Percentiles rank a stretch among this genome's conserved stretches.
These are phyloP conservation scores for Pteropus alecto DNA, from an alignment of 2,113 vertebrate genomes.

Conservation along the genomic window DNA sequence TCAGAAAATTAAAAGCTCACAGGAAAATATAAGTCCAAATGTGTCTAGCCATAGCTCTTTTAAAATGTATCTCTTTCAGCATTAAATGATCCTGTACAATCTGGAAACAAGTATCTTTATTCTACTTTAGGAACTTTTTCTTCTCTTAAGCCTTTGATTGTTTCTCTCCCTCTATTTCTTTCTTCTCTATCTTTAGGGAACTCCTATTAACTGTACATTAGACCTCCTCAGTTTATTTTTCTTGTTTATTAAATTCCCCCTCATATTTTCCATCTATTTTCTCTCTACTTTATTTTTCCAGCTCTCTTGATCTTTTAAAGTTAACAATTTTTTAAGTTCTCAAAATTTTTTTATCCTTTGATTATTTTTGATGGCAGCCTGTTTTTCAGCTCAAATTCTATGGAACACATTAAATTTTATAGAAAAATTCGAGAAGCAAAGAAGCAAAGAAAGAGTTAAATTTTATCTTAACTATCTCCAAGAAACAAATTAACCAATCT, in stretches of 20 bases:
- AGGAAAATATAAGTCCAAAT: neutral
- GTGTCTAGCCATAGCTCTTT: neutral
- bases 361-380: neutral
- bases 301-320: neutral
- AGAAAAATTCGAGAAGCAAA: neutral
- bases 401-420: neutral
- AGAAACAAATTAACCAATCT: neutral
- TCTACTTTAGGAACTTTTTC: neutral
- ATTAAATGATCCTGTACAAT: neutral
- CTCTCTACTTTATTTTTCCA: neutral
- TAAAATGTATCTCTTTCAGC: neutral
- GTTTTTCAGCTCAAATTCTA: neutral
- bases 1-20: neutral
- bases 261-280: neutral
- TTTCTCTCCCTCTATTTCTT: neutral
- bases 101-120: neutral
- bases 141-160: neutral
- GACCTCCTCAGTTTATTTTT: neutral
- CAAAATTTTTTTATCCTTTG: neutral
- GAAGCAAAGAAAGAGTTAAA: neutral
- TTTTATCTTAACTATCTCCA: neutral
- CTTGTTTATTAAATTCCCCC: neutral
- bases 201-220: neutral
- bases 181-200: neutral
- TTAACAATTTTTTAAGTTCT: neutral